Conservation (phyloP, 2,888 invertebrate species). For the Trichogramma evanescens region DNA sequence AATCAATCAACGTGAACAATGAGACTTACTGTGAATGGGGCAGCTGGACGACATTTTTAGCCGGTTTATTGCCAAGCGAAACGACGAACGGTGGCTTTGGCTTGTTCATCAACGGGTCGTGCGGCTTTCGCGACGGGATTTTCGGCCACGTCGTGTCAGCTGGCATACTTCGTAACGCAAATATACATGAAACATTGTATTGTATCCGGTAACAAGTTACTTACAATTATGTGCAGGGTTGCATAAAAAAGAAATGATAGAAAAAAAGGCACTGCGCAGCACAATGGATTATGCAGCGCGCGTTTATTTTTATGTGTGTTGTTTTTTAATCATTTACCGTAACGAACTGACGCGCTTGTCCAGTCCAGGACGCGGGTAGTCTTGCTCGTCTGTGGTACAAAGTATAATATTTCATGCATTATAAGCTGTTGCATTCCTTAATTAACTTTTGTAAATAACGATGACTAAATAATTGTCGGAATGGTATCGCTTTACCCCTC, state of each 20-base stretch:
- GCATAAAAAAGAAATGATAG: neutral
- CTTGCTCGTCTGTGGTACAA: slow-evolving; percentile 3
- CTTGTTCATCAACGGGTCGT: slow-evolving; percentile 28
- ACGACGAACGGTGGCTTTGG: slow-evolving; percentile 36
- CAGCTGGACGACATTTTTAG: slow-evolving; percentile 30
- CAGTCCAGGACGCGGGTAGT: neutral
- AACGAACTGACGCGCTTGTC: slow-evolving; percentile 29
- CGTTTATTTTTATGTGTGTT: too few species aligned
- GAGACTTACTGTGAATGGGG: slow-evolving; percentile 30
- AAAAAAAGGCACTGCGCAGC: slow-evolving; percentile 1
- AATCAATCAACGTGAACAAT: neutral
- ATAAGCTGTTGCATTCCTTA: neutral
- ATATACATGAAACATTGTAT: too few species aligned
- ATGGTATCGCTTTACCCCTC: too few species aligned
- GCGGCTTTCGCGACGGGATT: slow-evolving; percentile 36
- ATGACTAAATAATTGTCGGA: too few species aligned
- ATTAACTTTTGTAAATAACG: neutral
- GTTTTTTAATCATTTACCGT: slow-evolving; percentile 26
- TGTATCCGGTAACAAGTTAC: neutral
- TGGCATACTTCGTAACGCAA: slow-evolving; percentile 31
- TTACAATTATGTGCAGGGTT: neutral
- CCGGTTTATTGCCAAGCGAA: slow-evolving; percentile 31
- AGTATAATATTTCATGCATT: neutral
- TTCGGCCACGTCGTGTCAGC: slow-evolving; percentile 43
- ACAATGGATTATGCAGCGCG: too few species aligned